These are phyloP conservation scores for Catalaphyllia jardinei DNA, from an alignment of 64 coral and sea anemone genomes.

Conservation along the genomic window DNA sequence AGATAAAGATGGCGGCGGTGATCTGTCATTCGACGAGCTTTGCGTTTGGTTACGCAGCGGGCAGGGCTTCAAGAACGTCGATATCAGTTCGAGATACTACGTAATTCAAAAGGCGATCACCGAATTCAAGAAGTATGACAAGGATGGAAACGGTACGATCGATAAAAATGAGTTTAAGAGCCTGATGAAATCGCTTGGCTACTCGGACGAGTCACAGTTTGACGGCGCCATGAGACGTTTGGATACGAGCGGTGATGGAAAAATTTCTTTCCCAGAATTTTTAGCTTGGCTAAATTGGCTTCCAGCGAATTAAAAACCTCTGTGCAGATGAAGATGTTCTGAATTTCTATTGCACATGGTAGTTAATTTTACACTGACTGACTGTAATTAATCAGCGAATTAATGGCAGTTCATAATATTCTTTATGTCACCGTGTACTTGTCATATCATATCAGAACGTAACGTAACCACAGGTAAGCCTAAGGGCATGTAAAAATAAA, in stretches of 20 bases:
- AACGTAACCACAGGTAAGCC: too few relatives aligned
- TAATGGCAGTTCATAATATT: too few relatives aligned
- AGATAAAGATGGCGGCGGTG: slow-evolving; percentile 85
- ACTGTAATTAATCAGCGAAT: too few relatives aligned
- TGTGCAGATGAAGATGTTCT: too few relatives aligned
- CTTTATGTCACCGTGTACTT: too few relatives aligned
- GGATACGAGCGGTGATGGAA: slow-evolving; percentile 81
- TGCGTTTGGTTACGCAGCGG: slow-evolving; percentile 56
- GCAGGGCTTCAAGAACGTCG: slow-evolving; percentile 56
- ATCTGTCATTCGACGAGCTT: slow-evolving; percentile 76
- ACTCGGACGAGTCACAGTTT: slow-evolving; percentile 31
- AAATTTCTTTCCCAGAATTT: slow-evolving; percentile 94
- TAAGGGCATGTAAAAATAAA: too few relatives aligned
- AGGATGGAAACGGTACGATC: slow-evolving; percentile 81
- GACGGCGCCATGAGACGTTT: slow-evolving; percentile 56
- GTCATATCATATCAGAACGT: too few relatives aligned
- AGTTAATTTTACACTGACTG: too few relatives aligned
- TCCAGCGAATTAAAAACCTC: slow-evolving; percentile 18
- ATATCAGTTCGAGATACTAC: slow-evolving; percentile 65
- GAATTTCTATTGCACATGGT: too few relatives aligned
- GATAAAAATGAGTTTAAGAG: slow-evolving; percentile 72
- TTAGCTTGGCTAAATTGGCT: slow-evolving; percentile 92
- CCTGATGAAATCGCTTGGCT: slow-evolving; percentile 46
- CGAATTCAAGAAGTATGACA: slow-evolving; percentile 87
- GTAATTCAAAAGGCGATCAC: slow-evolving; percentile 71